Conservation (phyloP, 2,888 invertebrate species). For the Phengaris arion region DNA sequence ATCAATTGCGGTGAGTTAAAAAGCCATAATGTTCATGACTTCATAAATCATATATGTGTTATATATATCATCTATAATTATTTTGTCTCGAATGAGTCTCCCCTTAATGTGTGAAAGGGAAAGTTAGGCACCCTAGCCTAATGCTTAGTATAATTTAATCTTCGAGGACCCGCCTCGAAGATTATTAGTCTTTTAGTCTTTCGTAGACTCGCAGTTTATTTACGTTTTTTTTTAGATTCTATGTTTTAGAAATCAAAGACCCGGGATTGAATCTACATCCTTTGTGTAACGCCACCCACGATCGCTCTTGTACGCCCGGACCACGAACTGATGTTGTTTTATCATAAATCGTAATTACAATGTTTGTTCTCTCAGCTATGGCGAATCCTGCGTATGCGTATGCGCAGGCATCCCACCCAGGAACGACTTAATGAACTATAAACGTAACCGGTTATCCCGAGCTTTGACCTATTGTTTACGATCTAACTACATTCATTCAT, state of each 20-base stretch:
- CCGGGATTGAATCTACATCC: too few species aligned
- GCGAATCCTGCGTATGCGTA: neutral
- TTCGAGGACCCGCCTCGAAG: too few species aligned
- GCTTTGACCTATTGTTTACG: constrained; percentile 26
- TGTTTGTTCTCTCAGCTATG: constrained; percentile 11
- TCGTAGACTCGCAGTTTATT: too few species aligned
- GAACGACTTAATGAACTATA: constrained; percentile 21
- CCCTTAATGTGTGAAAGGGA: too few species aligned
- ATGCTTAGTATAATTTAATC: too few species aligned
- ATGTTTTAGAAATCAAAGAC: too few species aligned
- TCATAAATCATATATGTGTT: neutral
- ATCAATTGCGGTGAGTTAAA: neutral
- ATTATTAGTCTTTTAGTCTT: too few species aligned
- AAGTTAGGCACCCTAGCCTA: too few species aligned
- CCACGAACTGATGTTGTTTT: neutral
- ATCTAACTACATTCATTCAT: neutral
- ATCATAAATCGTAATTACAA: constrained; percentile 15
- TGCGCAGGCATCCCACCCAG: constrained; percentile 9
- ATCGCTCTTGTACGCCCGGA: too few species aligned
- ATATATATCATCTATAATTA: neutral
- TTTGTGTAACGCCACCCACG: too few species aligned
- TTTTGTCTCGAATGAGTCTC: neutral
- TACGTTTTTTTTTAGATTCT: too few species aligned
- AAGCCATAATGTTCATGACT: neutral
- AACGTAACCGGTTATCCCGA: constrained; percentile 20